A percentile compares a stretch with the other conserved stretches of the same genome.
Evolutionary conservation across 2,113 vertebrate species (phyloP).

Genomic region (Micronycteris hirsuta): DNA sequence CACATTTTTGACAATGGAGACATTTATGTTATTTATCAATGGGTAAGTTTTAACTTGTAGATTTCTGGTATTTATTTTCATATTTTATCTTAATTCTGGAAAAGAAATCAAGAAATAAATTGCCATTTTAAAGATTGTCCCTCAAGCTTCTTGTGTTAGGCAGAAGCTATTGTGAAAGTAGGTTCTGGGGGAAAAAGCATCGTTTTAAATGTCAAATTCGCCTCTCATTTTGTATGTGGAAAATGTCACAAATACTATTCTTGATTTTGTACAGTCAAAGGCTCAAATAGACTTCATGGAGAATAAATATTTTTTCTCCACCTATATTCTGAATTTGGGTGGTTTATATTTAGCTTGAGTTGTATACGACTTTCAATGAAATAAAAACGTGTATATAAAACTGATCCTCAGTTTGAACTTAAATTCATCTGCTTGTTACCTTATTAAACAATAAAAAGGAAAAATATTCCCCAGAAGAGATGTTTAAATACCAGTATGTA

Average conservation of each 20-base stretch:
- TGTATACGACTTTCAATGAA: background rate
- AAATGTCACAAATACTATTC: conserved; percentile 39
- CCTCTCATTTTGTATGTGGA: conserved; percentile 24
- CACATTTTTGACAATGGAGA: conserved; percentile 48
- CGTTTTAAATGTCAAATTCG: conserved; percentile 65
- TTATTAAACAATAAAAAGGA: conserved; percentile 56
- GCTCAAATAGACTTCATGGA: conserved; percentile 2
- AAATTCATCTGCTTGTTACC: conserved; percentile 45
- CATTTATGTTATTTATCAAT: background rate
- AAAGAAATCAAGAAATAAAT: conserved; percentile 9
- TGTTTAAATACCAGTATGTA: conserved; percentile 42
- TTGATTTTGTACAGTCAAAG: conserved; percentile 42
- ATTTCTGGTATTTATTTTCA: background rate
- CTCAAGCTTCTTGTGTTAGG: background rate
- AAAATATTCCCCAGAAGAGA: conserved; percentile 43
- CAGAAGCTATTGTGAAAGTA: background rate
- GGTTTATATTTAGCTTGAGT: conserved; percentile 11
- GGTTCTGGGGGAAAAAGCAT: background rate
- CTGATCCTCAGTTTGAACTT: conserved; percentile 40
- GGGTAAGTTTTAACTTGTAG: conserved; percentile 38
- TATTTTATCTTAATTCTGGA: conserved; percentile 16
- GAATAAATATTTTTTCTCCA: conserved; percentile 29
- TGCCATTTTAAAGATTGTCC: background rate
- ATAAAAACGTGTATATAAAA: conserved; percentile 19
- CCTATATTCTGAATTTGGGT: background rate